Evolutionary conservation across 2,113 vertebrate species (phyloP), one percentile per base, ranked within the genome.

Genomic region (Alaudala cheleensis): DNA sequence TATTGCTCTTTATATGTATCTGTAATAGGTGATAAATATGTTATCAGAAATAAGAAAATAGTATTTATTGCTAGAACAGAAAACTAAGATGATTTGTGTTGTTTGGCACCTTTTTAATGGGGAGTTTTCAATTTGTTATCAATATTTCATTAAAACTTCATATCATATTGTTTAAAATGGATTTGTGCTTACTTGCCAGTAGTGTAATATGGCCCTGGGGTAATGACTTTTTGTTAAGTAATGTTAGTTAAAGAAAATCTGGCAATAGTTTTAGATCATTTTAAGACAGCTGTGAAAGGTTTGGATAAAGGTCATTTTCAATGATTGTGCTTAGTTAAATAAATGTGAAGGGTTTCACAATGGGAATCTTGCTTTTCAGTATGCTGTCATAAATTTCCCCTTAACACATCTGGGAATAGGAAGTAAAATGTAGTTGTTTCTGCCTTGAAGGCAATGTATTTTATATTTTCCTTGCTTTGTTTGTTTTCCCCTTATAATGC

Each of bases 281-380:
- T 98, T 97, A 97, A 97, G 97, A 93, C 97, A 92, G 84, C 97
- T 96, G 95, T 97, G 96, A 97, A 97, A 93, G 93, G 96, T 97
- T 97, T 98, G 95, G 90, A 96, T 97, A 98, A 98, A 98, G 97
- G 97, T 98, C 97, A 98, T 97, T 98, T 97, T 97, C 97, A 97
- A 23, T 96, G 97, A 97, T 97, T 98, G 96, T 95, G 95, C 97
- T 97, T 97, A 96, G 97, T 96, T 97, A 97, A 97, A 97, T 98
- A 97, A 98, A 98, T 98, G 96, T 96, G 96, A 97, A 97, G 90
- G 93, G 84, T 93, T 97, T 97, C 97, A 97, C 96, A 97, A 97
- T 97, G 97, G 97, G 96, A 97, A 96, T 97, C 96, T 97, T 95
- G 95, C 96, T 97, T 98, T 97, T 97, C 96, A 96, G 70, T 95